Percentiles rank a stretch among this genome's conserved stretches.
Conservation (phyloP, 2,888 invertebrate genomes). For the Ophion costatus region DNA sequence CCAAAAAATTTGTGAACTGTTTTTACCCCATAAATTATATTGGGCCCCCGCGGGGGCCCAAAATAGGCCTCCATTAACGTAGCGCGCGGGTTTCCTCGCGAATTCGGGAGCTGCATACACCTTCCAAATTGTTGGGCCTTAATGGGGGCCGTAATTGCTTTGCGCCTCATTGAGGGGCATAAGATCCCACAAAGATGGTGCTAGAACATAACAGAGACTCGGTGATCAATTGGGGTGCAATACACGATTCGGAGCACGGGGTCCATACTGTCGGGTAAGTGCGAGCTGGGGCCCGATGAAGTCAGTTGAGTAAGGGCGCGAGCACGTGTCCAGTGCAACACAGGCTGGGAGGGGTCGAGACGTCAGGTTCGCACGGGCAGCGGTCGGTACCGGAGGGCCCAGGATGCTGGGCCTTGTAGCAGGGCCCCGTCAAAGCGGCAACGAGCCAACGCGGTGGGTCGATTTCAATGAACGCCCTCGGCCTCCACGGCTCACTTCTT, state of each 20-base stretch:
- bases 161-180: not conserved
- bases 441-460: slow-evolving; percentile 76
- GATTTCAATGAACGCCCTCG: slow-evolving; percentile 77
- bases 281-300: not conserved
- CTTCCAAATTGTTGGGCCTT: not conserved
- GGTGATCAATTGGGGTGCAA: not conserved
- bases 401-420: slow-evolving; percentile 43
- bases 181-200: not conserved
- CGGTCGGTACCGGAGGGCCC: slow-evolving; percentile 69
- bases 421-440: slow-evolving; percentile 77
- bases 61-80: not conserved
- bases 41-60: not conserved
- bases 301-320: slow-evolving; percentile 26
- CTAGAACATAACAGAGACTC: not conserved
- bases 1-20: too few relatives aligned
- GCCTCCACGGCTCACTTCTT: slow-evolving; percentile 39
- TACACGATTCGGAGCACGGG: slow-evolving; percentile 22
- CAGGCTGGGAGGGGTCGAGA: slow-evolving; percentile 77
- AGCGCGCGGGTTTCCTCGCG: not conserved
- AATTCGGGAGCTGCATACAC: not conserved
- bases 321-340: slow-evolving; percentile 58
- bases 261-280: not conserved
- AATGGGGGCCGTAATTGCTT: not conserved
- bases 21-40: too few relatives aligned
- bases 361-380: slow-evolving; percentile 77